Conservation (phyloP, 2,888 invertebrate genomes). For the Sesamia inferens region DNA sequence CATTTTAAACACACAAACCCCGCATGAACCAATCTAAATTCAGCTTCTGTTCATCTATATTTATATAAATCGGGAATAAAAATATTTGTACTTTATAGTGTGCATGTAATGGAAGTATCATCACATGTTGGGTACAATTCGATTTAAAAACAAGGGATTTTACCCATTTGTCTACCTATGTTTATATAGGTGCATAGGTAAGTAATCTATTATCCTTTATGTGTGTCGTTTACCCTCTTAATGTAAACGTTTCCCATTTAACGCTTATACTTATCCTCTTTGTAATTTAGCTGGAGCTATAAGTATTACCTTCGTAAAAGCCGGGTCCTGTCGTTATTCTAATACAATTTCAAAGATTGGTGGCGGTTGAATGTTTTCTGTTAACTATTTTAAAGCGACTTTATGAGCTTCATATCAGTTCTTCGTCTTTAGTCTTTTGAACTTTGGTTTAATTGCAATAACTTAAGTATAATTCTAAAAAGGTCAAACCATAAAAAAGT, state of each 20-base stretch:
- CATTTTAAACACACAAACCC: background rate
- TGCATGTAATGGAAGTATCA: too few species aligned
- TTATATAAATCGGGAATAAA: too few species aligned
- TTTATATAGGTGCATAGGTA: background rate
- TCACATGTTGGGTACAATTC: background rate
- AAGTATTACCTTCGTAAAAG: constrained; percentile 40
- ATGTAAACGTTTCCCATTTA: constrained; percentile 48
- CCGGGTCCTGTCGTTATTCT: constrained; percentile 51
- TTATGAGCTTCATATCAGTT: constrained; percentile 7
- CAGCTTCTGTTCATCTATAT: too few species aligned
- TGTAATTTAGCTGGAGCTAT: constrained; percentile 41
- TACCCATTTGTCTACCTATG: background rate
- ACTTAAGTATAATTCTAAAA: background rate
- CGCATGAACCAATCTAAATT: too few species aligned
- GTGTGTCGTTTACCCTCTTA: constrained; percentile 38
- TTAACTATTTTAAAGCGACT: constrained; percentile 17
- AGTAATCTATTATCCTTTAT: constrained; percentile 30
- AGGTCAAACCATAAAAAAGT: background rate
- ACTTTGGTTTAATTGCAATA: constrained; percentile 8
- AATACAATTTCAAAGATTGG: constrained; percentile 42
- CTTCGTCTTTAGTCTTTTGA: background rate
- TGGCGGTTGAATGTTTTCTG: constrained; percentile 17
- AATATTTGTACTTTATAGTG: too few species aligned
- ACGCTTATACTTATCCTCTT: constrained; percentile 36
- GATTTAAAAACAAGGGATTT: background rate